These are phyloP conservation scores for Bucorvus abyssinicus DNA, from an alignment of 2,797 vertebrate genomes.

Conservation along the genomic window DNA sequence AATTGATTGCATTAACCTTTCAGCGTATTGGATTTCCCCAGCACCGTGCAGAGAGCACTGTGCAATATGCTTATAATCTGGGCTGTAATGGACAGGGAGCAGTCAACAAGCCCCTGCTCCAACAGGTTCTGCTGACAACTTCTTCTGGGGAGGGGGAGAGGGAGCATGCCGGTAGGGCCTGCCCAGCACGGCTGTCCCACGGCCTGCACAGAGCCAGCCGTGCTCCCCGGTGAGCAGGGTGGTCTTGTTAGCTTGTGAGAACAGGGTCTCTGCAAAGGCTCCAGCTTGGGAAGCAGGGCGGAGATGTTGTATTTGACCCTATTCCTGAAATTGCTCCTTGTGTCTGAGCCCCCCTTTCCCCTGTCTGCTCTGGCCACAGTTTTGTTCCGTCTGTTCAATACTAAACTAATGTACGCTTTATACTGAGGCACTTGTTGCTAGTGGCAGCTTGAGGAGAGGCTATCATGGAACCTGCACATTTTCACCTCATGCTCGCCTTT, in stretches of 20 bases:
- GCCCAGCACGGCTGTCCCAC: neutral
- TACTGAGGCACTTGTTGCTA: neutral
- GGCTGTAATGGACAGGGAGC: conserved; percentile 98
- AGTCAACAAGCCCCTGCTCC: conserved; percentile 87
- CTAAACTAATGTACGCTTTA: neutral
- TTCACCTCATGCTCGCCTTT: neutral
- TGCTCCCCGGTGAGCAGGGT: neutral
- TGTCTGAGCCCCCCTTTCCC: neutral
- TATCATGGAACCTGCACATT: neutral
- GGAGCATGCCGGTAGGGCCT: neutral
- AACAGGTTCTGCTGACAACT: conserved; percentile 72
- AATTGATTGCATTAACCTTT: conserved; percentile 99
- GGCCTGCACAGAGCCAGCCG: accelerated
- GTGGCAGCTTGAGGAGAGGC: neutral
- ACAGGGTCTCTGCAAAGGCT: neutral
- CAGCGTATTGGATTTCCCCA: conserved; percentile 99
- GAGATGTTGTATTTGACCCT: neutral
- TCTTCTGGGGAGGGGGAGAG: conserved; percentile 27
- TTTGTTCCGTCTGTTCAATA: neutral
- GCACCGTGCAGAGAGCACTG: conserved; percentile 96
- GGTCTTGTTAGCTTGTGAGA: neutral
- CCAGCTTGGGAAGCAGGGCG: neutral
- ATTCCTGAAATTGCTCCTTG: neutral
- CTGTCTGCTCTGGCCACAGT: neutral
- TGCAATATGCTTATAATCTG: conserved; percentile 99